phyloP scores from a whole-genome alignment of 2,113 vertebrate species.

The Nothobranchius furzeri region DNA sequence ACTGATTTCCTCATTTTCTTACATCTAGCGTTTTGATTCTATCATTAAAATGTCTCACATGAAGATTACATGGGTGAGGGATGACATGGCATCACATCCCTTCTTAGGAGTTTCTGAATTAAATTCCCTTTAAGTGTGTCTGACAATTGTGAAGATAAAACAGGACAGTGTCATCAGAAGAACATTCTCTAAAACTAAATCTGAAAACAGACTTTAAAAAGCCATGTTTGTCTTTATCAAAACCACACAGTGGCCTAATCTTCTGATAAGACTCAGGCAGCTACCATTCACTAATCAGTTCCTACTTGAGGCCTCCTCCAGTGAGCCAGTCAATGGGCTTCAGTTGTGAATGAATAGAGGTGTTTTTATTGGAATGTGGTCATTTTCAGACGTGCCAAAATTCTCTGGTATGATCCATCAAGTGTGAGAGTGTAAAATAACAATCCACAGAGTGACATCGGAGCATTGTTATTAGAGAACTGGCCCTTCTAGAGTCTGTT shows the following conservation, averaged over 20 bases:
- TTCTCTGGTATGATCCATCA: slow-evolving; percentile 41
- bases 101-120: neutral
- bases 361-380: slow-evolving; percentile 74
- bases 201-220: neutral
- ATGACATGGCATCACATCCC: neutral
- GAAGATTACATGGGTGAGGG: neutral
- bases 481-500: slow-evolving; percentile 29
- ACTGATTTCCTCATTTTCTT: no score
- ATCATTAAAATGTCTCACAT: neutral
- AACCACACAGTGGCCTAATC: neutral
- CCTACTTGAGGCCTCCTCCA: slow-evolving; percentile 3
- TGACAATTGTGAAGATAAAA: no score
- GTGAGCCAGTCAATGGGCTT: slow-evolving; percentile 50
- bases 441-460: slow-evolving; percentile 50
- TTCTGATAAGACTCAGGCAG: slow-evolving; percentile 1
- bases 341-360: slow-evolving; percentile 61
- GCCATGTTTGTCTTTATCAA: neutral
- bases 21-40: no score
- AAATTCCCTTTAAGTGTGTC: neutral
- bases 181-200: neutral
- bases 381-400: slow-evolving; percentile 65
- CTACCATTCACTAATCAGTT: slow-evolving; percentile 22
- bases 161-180: neutral
- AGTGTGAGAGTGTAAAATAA: slow-evolving; percentile 43
- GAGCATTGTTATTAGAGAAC: slow-evolving; percentile 11